phyloP scores from a whole-genome alignment of 2,113 vertebrate genomes.

The Larimichthys crocea region DNA sequence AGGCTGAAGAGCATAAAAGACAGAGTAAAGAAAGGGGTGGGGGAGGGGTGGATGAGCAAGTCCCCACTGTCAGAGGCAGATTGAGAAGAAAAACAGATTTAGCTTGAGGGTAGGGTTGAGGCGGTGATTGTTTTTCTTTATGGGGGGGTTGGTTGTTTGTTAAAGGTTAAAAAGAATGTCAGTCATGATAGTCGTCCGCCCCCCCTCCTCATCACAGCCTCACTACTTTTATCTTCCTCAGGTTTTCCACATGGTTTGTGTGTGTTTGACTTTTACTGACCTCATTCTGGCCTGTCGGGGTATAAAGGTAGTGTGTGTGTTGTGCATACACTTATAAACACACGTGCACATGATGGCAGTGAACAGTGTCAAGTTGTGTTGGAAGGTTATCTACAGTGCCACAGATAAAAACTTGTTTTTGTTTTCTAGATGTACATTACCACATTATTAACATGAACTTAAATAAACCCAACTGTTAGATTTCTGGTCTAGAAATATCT shows the following conservation, averaged over 20 bases:
- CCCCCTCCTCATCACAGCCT: not conserved
- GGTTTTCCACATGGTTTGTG: slow-evolving; percentile 19
- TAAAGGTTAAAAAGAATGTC: slow-evolving; percentile 36
- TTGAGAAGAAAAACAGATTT: slow-evolving; percentile 17
- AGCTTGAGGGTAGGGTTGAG: slow-evolving; percentile 10
- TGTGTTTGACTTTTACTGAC: slow-evolving; percentile 36
- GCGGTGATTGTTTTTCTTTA: slow-evolving; percentile 34
- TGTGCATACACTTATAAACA: slow-evolving; percentile 14
- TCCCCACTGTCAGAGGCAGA: slow-evolving; percentile 20
- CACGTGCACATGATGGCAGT: not conserved
- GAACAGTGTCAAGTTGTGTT: not conserved
- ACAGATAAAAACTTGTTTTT: not conserved
- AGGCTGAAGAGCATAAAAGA: slow-evolving; percentile 34
- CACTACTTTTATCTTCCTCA: not conserved
- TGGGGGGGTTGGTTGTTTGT: slow-evolving; percentile 5
- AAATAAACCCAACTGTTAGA: no score
- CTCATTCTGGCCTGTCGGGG: not conserved
- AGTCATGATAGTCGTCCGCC: not conserved
- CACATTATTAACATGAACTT: no score
- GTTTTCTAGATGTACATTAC: not conserved
- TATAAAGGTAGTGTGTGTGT: slow-evolving; percentile 2
- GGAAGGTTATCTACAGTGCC: not conserved
- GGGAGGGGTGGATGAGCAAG: slow-evolving; percentile 33
- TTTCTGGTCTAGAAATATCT: no score
- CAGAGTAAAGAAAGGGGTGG: slow-evolving; percentile 4